Conservation (phyloP, 2,113 vertebrate genomes). For the Willisornis vidua region DNA sequence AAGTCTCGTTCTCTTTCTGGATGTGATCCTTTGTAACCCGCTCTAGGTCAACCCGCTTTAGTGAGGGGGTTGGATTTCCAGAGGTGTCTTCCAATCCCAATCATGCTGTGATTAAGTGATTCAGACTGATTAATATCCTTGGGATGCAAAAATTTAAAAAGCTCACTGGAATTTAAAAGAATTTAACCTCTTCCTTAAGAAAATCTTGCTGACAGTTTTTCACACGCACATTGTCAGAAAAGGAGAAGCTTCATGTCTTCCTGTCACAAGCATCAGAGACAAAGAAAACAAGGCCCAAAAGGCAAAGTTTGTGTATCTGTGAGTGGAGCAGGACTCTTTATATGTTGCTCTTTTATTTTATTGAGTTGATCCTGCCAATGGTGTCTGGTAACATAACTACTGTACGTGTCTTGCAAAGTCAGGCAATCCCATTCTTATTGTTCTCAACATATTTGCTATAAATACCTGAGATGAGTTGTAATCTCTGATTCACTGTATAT, state of each 20-base stretch:
- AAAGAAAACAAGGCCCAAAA: background rate
- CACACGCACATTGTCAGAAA: background rate
- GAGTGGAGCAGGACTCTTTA: background rate
- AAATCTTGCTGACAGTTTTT: background rate
- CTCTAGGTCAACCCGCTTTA: background rate
- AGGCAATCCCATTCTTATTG: background rate
- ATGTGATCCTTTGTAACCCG: fast-evolving
- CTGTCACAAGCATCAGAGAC: background rate
- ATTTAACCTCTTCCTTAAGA: background rate
- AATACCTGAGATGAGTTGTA: slow-evolving; percentile 43
- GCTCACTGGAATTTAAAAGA: background rate
- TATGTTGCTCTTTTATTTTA: background rate
- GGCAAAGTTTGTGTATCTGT: background rate
- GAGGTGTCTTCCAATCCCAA: background rate
- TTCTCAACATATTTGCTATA: slow-evolving; percentile 9
- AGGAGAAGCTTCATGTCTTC: background rate
- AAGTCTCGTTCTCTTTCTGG: background rate
- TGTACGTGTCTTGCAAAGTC: background rate
- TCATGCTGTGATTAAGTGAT: background rate
- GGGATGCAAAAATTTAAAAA: background rate
- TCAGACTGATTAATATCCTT: background rate
- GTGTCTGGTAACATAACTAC: background rate
- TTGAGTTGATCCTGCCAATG: background rate
- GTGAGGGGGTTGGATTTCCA: background rate
- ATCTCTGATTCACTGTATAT: slow-evolving; percentile 15